Conservation (phyloP, 2,113 vertebrate species). For the Corythornis madagascariensis region DNA sequence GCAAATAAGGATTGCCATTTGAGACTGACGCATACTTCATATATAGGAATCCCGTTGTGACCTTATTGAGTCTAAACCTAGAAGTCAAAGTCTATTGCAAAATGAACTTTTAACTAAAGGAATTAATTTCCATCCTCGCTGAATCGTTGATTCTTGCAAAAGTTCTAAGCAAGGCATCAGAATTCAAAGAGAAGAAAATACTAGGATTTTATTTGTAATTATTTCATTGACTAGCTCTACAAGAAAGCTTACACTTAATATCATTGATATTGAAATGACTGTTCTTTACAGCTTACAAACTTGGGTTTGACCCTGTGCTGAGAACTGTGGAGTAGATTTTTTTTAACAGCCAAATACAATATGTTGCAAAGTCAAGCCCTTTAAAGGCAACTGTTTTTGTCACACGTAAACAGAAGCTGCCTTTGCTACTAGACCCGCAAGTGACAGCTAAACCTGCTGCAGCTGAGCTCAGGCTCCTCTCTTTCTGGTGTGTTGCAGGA, state of each 20-base stretch:
- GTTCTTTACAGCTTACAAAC: background rate
- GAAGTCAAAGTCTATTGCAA: background rate
- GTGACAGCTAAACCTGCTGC: background rate
- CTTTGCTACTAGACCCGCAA: background rate
- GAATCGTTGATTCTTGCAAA: background rate
- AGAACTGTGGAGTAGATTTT: background rate
- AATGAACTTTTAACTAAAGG: background rate
- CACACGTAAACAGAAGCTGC: background rate
- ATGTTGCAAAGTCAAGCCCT: background rate
- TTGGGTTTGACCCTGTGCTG: background rate
- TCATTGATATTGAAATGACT: background rate
- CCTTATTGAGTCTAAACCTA: background rate
- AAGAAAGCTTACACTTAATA: background rate
- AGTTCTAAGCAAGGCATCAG: background rate
- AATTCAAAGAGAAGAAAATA: background rate
- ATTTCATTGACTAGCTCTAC: background rate
- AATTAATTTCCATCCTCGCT: background rate
- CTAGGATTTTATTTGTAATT: background rate
- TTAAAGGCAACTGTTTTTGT: background rate
- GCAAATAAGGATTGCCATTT: background rate
- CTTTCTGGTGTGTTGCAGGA: background rate
- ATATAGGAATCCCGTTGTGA: background rate
- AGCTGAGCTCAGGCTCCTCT: background rate
- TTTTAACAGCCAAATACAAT: background rate
- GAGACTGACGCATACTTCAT: background rate